Evolutionary conservation across 1,140 invertebrate species (phyloP).

Genomic region (Ridgeia piscesae): DNA sequence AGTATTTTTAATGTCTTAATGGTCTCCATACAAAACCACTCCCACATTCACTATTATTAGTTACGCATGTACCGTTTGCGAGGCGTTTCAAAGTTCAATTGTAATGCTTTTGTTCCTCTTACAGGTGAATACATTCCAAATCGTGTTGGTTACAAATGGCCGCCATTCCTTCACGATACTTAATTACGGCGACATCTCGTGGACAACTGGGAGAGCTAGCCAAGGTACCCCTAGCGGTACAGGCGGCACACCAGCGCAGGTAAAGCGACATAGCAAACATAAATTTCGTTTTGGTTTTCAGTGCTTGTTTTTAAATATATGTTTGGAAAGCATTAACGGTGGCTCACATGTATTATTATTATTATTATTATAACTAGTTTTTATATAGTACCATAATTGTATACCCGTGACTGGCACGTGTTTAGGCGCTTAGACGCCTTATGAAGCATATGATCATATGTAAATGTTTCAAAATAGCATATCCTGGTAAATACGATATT

Average conservation of each 20-base stretch:
- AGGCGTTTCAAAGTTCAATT: too few species aligned
- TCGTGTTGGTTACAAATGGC: constrained; percentile 20
- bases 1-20: too few species aligned
- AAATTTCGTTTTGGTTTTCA: background rate
- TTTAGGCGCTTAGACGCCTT: too few species aligned
- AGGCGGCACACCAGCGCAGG: background rate
- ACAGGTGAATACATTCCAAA: constrained; percentile 28
- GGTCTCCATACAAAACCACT: too few species aligned
- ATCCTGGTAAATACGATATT: too few species aligned
- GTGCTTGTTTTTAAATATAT: background rate
- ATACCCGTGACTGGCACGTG: too few species aligned
- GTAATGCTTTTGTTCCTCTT: background rate
- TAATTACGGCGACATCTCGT: constrained; percentile 28
- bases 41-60: too few species aligned
- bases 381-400: too few species aligned
- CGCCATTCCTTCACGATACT: constrained; percentile 23
- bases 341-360: background rate
- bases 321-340: background rate
- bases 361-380: too few species aligned
- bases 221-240: background rate
- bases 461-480: too few species aligned
- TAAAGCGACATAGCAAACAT: background rate
- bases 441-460: too few species aligned
- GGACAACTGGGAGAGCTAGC: constrained; percentile 21
- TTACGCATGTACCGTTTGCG: too few species aligned